phyloP scores from a whole-genome alignment of 2,113 vertebrate species.

The Sarotherodon lohbergeri region DNA sequence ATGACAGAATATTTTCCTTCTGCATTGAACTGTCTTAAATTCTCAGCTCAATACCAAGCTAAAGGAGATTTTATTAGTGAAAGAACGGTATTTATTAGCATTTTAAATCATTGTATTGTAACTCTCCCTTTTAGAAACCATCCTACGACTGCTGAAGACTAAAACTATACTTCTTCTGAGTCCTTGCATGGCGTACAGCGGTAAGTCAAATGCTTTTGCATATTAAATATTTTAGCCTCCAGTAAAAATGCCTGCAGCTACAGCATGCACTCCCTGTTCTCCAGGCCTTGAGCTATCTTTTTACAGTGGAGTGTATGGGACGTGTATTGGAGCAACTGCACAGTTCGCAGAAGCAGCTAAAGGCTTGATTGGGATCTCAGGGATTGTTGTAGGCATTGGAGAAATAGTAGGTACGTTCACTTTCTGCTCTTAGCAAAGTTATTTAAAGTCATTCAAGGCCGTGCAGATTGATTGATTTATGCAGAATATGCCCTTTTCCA shows the following conservation, averaged over 20 bases:
- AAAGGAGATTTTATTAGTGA: background rate
- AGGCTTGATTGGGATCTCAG: constrained; percentile 93
- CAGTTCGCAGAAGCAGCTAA: constrained; percentile 84
- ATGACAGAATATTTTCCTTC: background rate
- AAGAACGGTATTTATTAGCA: background rate
- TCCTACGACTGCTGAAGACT: constrained; percentile 79
- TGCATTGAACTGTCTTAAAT: background rate
- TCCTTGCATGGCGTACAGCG: constrained; percentile 91
- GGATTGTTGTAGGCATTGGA: constrained; percentile 90
- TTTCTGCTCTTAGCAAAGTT: background rate
- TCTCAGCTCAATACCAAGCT: background rate
- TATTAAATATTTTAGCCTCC: background rate
- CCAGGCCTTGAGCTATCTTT: constrained; percentile 91
- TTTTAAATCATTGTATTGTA: background rate
- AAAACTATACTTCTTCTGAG: constrained; percentile 88
- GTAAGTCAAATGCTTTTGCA: constrained; percentile 64
- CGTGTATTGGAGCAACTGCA: constrained; percentile 87
- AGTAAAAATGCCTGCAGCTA: background rate
- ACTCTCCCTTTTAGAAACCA: constrained; percentile 75
- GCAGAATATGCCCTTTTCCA: background rate
- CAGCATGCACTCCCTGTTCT: background rate
- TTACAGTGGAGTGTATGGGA: constrained; percentile 95
- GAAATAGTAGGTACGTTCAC: constrained; percentile 87
- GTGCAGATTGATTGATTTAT: background rate
- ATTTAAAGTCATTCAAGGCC: background rate